Conservation (phyloP, 2,797 vertebrate genomes). For the Mycteria americana region DNA sequence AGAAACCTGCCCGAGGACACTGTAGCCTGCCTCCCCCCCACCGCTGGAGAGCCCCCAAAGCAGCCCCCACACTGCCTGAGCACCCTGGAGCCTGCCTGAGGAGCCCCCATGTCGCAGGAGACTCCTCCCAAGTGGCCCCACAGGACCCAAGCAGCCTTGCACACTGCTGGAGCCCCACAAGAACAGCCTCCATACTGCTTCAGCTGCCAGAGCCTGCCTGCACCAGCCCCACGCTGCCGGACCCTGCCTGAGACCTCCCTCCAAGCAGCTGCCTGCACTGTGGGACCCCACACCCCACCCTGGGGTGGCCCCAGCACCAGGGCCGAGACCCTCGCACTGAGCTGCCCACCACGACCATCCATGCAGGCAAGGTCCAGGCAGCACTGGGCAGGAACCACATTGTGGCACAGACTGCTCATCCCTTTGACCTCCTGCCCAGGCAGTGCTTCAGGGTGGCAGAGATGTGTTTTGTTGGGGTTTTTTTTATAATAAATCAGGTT, state of each 20-base stretch:
- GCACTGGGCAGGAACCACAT: rapidly evolving
- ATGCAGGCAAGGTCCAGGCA: background rate
- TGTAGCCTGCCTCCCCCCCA: rapidly evolving
- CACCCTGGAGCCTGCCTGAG: background rate
- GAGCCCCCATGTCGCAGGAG: rapidly evolving
- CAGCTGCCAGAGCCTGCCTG: background rate
- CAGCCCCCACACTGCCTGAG: rapidly evolving
- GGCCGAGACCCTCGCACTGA: rapidly evolving
- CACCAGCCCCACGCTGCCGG: too few relatives aligned
- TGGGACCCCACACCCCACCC: background rate
- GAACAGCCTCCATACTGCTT: background rate
- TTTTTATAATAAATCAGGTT: background rate
- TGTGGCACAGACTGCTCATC: rapidly evolving
- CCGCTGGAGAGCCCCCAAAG: background rate
- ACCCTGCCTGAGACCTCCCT: background rate
- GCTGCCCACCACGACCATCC: background rate
- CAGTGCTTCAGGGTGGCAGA: background rate
- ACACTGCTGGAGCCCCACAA: rapidly evolving
- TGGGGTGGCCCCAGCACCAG: rapidly evolving
- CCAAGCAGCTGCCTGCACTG: background rate
- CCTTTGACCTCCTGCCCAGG: background rate
- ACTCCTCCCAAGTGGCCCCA: rapidly evolving
- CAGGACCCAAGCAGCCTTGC: background rate
- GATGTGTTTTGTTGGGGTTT: background rate
- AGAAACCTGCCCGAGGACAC: background rate